Percentiles rank a stretch among this genome's conserved stretches.
phyloP scores from a whole-genome alignment of 1,140 invertebrate genomes.

The Hypsibius dujardini region DNA sequence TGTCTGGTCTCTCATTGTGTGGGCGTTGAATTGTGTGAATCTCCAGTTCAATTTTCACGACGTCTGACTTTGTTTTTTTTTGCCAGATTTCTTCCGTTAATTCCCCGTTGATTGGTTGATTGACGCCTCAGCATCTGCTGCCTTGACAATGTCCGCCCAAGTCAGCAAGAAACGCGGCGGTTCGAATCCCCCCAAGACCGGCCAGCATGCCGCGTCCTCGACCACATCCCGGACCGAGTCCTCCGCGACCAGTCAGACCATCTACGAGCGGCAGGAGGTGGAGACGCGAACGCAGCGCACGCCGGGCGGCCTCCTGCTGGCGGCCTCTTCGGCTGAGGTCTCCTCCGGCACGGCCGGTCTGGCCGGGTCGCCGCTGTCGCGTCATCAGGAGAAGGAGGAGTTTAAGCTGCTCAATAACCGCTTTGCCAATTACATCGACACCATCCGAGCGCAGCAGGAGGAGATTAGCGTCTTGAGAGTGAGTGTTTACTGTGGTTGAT shows the following conservation, averaged over 20 bases:
- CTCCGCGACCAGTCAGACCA: constrained; percentile 2
- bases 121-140: neutral
- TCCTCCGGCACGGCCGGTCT: neutral
- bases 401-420: constrained; percentile 86
- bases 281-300: constrained; percentile 6
- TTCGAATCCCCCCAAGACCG: neutral
- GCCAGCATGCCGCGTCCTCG: neutral
- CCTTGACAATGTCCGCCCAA: neutral
- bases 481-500: too few species aligned
- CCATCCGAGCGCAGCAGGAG: constrained; percentile 7
- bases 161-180: constrained; percentile 11
- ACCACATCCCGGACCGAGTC: neutral
- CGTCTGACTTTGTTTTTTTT: too few species aligned
- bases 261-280: constrained; percentile 14
- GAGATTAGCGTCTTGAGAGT: neutral
- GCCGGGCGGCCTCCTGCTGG: neutral
- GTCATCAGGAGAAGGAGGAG: constrained; percentile 79
- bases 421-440: constrained; percentile 80
- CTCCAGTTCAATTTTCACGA: too few species aligned
- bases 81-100: too few species aligned
- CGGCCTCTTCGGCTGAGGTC: neutral
- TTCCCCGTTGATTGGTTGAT: neutral
- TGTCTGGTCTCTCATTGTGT: too few species aligned
- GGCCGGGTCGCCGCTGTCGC: constrained; percentile 46
- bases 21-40: too few species aligned